phyloP scores from a whole-genome alignment of 1,140 invertebrate genomes.

The Papilio machaon region DNA sequence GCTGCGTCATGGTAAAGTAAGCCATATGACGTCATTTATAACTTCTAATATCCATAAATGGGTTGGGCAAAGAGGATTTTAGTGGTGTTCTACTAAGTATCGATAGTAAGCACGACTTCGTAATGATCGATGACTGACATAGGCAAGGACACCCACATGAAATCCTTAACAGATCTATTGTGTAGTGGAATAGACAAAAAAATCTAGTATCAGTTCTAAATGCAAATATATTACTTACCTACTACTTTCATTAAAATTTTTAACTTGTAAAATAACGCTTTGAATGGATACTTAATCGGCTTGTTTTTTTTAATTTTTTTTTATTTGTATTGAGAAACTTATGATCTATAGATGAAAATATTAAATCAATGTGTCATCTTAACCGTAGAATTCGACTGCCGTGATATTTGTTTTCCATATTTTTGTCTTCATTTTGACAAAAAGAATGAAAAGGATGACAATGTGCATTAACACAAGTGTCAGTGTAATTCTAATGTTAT shows the following conservation, averaged over 20 bases:
- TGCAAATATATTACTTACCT: neutral
- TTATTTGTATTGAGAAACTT: too few relatives aligned
- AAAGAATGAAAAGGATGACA: neutral
- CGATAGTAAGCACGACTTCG: constrained; percentile 43
- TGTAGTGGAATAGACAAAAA: constrained; percentile 27
- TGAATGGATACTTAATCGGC: too few relatives aligned
- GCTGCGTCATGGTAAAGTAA: constrained; percentile 7
- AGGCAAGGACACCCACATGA: constrained; percentile 59
- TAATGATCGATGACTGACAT: constrained; percentile 59
- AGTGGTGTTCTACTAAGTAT: constrained; percentile 38
- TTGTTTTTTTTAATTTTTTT: too few relatives aligned
- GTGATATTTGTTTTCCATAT: too few relatives aligned
- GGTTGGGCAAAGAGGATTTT: constrained; percentile 29
- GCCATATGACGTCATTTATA: neutral
- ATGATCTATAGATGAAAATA: too few relatives aligned
- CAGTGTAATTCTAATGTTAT: neutral
- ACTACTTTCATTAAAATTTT: neutral
- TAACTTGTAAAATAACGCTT: neutral
- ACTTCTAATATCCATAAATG: constrained; percentile 16
- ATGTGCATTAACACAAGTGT: neutral
- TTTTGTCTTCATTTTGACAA: neutral
- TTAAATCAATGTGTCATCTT: too few relatives aligned
- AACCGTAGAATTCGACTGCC: too few relatives aligned
- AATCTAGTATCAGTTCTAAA: neutral
- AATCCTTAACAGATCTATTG: constrained; percentile 18